These are phyloP conservation scores for Anarsia innoxiella DNA, from an alignment of 2,888 invertebrate genomes.

Conservation along the genomic window DNA sequence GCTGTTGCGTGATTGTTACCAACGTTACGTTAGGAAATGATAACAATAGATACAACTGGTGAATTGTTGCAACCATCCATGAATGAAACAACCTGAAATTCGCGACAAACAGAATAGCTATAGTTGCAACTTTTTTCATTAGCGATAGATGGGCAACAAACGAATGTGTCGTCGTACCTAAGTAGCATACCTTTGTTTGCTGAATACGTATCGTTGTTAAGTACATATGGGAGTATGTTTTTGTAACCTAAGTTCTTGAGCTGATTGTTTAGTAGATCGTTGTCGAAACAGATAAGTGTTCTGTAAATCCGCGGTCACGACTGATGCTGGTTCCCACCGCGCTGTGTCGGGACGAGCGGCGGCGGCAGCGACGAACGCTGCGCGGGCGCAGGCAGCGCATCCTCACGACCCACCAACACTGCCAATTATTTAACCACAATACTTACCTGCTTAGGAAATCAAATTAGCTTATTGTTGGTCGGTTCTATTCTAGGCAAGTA, in stretches of 20 bases:
- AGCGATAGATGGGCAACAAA: no score
- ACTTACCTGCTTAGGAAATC: not conserved
- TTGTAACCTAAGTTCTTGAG: not conserved
- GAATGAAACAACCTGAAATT: conserved; percentile 6
- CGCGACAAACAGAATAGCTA: no score
- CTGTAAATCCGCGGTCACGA: conserved; percentile 10
- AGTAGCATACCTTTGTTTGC: no score
- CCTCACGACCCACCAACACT: conserved; percentile 2
- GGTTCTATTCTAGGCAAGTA: no score
- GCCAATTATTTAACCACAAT: not conserved
- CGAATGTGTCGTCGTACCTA: no score
- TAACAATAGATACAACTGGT: conserved; percentile 15
- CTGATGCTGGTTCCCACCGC: conserved; percentile 8
- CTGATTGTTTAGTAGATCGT: conserved; percentile 3
- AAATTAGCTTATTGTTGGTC: no score
- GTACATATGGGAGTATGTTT: no score
- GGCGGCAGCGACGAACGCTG: not conserved
- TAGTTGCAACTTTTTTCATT: no score
- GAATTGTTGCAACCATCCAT: conserved; percentile 12
- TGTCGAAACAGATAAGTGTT: conserved; percentile 14
- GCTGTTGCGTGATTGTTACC: conserved; percentile 8
- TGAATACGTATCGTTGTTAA: no score
- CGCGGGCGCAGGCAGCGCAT: not conserved
- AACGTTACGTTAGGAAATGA: conserved; percentile 17
- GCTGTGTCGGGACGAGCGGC: not conserved